Evolutionary conservation across 2,888 invertebrate genomes (phyloP).

Genomic region (Ditylenchus weischeri): DNA sequence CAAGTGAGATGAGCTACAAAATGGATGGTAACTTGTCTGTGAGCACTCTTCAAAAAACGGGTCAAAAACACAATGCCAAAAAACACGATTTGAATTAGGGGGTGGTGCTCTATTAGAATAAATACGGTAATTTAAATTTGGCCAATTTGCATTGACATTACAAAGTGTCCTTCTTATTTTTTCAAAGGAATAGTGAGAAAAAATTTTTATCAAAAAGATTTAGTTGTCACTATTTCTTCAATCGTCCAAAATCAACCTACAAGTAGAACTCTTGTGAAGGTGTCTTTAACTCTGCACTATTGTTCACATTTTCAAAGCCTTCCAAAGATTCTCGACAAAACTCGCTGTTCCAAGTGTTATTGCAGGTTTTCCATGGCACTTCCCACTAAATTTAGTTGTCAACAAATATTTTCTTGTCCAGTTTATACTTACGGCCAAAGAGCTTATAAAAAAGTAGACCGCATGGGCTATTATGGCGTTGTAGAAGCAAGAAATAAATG

Average conservation of each 20-base stretch:
- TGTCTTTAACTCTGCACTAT: slow-evolving; percentile 29
- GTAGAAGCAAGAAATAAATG: slow-evolving; percentile 91
- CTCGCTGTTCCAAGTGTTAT: slow-evolving; percentile 80
- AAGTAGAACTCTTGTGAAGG: slow-evolving; percentile 85
- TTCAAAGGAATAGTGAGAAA: too few relatives aligned
- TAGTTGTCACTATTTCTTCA: slow-evolving; percentile 21
- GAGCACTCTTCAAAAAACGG: too few relatives aligned
- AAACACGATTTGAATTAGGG: too few relatives aligned
- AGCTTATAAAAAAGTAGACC: slow-evolving; percentile 81
- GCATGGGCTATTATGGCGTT: slow-evolving; percentile 96
- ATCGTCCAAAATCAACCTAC: slow-evolving; percentile 72
- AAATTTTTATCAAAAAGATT: too few relatives aligned
- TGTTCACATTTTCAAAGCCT: slow-evolving; percentile 42
- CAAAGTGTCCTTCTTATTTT: too few relatives aligned
- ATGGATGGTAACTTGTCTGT: too few relatives aligned
- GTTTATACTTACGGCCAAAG: slow-evolving; percentile 59
- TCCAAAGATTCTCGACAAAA: slow-evolving; percentile 65
- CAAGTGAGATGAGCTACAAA: too few relatives aligned
- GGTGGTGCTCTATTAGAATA: too few relatives aligned
- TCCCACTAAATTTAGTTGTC: slow-evolving; percentile 37
- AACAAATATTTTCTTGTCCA: slow-evolving; percentile 63
- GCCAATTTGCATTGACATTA: too few relatives aligned
- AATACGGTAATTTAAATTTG: too few relatives aligned
- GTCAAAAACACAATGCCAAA: too few relatives aligned
- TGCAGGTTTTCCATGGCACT: slow-evolving; percentile 82